Conservation (phyloP, 2,113 vertebrate species). For the Cochlearius cochlearius region DNA sequence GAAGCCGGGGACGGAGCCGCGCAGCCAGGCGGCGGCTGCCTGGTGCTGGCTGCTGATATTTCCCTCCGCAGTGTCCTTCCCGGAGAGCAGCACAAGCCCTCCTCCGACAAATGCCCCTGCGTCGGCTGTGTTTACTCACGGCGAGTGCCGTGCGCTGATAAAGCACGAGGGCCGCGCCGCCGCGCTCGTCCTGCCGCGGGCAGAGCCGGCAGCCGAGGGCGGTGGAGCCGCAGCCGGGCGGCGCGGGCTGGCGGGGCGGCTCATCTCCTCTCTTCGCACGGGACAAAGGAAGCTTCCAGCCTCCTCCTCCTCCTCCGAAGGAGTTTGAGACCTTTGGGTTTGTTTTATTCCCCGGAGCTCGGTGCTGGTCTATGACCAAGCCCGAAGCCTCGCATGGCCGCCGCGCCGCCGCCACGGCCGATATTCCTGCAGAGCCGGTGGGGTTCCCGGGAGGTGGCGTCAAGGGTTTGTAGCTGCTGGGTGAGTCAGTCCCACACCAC, state of each 20-base stretch:
- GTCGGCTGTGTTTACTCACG: background rate
- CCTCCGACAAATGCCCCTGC: background rate
- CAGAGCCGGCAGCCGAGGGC: background rate
- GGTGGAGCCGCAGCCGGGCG: background rate
- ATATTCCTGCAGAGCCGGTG: fast-evolving
- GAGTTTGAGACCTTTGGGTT: background rate
- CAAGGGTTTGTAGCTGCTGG: background rate
- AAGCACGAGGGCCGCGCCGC: background rate
- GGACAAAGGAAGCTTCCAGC: background rate
- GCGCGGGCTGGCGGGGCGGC: background rate
- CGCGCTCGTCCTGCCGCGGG: background rate
- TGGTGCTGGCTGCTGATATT: background rate
- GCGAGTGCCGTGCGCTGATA: background rate
- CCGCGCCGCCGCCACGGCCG: too few species aligned
- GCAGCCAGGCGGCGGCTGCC: background rate
- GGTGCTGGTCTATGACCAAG: fast-evolving
- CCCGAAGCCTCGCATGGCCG: fast-evolving
- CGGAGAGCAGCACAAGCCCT: background rate
- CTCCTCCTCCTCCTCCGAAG: background rate
- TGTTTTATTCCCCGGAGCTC: background rate
- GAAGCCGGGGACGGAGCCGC: background rate
- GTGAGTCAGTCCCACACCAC: fast-evolving
- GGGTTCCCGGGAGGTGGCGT: background rate
- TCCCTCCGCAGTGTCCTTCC: background rate
- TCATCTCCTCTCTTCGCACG: background rate